These are phyloP conservation scores for Melieria crassipennis DNA, from an alignment of 2,888 invertebrate genomes.

Conservation along the genomic window DNA sequence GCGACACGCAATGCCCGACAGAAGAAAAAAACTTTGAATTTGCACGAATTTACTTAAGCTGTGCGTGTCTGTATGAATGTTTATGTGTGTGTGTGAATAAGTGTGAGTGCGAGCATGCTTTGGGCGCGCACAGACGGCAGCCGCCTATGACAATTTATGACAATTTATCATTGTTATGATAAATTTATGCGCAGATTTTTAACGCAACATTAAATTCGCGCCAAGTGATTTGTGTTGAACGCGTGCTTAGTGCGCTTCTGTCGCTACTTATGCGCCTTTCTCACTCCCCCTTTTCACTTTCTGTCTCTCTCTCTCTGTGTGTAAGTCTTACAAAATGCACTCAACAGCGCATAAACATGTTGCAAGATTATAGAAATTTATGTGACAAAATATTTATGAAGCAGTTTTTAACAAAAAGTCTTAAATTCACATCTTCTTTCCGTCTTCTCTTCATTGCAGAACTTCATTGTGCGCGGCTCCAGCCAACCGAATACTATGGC, in stretches of 20 bases:
- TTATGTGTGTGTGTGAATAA: conserved; percentile 8
- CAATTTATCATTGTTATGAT: conserved; percentile 54
- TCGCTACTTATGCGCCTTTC: too few species aligned
- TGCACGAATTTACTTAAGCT: conserved; percentile 1
- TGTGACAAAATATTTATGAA: too few species aligned
- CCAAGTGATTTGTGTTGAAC: conserved; percentile 8
- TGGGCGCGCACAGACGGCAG: conserved; percentile 18
- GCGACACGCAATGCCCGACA: conserved; percentile 42
- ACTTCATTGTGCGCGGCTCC: conserved; percentile 94
- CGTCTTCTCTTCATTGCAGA: conserved; percentile 69
- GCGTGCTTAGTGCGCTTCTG: too few species aligned
- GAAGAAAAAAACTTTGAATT: conserved; percentile 33
- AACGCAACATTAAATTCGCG: conserved; percentile 58
- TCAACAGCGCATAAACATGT: too few species aligned
- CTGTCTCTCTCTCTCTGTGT: too few species aligned
- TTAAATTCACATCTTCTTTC: background rate
- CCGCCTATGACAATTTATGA: conserved; percentile 34
- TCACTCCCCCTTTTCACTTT: too few species aligned
- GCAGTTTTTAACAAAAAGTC: too few species aligned
- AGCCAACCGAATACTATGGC: conserved; percentile 96
- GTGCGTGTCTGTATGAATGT: background rate
- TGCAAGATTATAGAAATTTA: too few species aligned
- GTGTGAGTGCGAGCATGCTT: conserved; percentile 17
- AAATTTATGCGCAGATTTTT: conserved; percentile 63
- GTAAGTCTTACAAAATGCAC: too few species aligned